phyloP scores from a whole-genome alignment of 2,888 invertebrate species.

The Oegoconia quadripuncta region DNA sequence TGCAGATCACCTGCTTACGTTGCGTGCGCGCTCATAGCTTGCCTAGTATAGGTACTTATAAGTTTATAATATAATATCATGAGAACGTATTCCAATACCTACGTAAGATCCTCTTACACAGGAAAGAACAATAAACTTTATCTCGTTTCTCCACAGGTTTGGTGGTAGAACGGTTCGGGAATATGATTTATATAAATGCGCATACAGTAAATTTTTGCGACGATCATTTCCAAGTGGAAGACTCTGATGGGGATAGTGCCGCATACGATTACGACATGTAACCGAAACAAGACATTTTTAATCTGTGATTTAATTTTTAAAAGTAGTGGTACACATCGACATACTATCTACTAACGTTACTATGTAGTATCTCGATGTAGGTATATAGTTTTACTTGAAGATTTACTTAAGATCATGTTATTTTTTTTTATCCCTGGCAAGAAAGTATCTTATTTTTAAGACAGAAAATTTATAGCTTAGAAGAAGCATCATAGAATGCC shows the following conservation, averaged over 20 bases:
- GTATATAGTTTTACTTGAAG: too few species aligned
- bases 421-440: neutral
- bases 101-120: too few species aligned
- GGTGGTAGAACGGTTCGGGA: constrained; percentile 53
- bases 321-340: neutral
- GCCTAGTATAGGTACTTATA: too few species aligned
- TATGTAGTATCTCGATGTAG: too few species aligned
- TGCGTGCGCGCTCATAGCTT: too few species aligned
- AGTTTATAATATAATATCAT: too few species aligned
- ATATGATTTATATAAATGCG: constrained; percentile 61
- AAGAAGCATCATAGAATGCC: constrained; percentile 9
- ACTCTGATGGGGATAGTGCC: constrained; percentile 63
- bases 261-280: constrained; percentile 66
- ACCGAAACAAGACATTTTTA: constrained; percentile 11
- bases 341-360: too few species aligned
- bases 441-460: constrained; percentile 1
- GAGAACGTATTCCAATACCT: too few species aligned
- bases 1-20: too few species aligned
- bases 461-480: constrained; percentile 12
- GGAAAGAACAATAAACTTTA: constrained; percentile 5
- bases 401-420: too few species aligned
- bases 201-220: constrained; percentile 63
- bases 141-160: constrained; percentile 51
- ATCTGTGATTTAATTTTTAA: constrained; percentile 1
- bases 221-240: constrained; percentile 54